These are phyloP conservation scores for Actinopyga echinites DNA, from an alignment of 53 echinoderm and acorn worm species.

Conservation along the genomic window DNA sequence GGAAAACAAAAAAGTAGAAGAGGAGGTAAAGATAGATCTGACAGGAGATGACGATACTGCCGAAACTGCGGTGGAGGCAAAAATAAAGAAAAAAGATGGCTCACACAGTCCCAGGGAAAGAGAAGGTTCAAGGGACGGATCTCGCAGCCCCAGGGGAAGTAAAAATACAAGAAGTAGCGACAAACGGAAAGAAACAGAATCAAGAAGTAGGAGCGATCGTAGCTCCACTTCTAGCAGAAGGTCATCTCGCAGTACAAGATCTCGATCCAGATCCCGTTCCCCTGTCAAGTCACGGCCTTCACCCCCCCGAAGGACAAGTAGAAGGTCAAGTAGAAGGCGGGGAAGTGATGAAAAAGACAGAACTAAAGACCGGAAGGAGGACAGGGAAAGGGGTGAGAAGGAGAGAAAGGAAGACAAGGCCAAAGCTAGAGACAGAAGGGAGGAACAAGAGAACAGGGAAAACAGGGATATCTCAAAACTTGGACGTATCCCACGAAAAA, in stretches of 20 bases:
- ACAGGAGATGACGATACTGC: not conserved
- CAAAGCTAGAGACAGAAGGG: conserved; percentile 18
- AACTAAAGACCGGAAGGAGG: conserved; percentile 37
- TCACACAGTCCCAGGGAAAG: conserved; percentile 5
- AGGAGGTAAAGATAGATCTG: conserved; percentile 5
- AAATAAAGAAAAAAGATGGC: conserved; percentile 23
- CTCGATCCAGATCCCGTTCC: conserved; percentile 65
- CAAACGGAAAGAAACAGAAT: conserved; percentile 13
- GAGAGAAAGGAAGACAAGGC: conserved; percentile 32
- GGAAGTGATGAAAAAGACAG: conserved; percentile 14
- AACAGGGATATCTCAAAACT: conserved; percentile 21
- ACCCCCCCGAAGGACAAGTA: conserved; percentile 50
- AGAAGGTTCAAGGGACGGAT: conserved; percentile 32
- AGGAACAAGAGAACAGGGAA: conserved; percentile 7
- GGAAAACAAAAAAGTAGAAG: not conserved
- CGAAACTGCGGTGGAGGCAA: not conserved
- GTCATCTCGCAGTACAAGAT: conserved; percentile 41
- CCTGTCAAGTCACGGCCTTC: conserved; percentile 68
- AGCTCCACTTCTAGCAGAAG: conserved; percentile 32
- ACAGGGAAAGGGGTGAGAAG: conserved; percentile 46
- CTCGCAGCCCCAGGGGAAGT: conserved; percentile 5
- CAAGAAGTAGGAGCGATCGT: not conserved
- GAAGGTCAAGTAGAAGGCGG: conserved; percentile 24
- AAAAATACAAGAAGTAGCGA: not conserved
- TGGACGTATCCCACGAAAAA: conserved; percentile 22